A percentile compares a stretch with the other conserved stretches of the same genome.
phyloP scores from a whole-genome alignment of 1,140 invertebrate genomes.

The Conus betulinus region DNA sequence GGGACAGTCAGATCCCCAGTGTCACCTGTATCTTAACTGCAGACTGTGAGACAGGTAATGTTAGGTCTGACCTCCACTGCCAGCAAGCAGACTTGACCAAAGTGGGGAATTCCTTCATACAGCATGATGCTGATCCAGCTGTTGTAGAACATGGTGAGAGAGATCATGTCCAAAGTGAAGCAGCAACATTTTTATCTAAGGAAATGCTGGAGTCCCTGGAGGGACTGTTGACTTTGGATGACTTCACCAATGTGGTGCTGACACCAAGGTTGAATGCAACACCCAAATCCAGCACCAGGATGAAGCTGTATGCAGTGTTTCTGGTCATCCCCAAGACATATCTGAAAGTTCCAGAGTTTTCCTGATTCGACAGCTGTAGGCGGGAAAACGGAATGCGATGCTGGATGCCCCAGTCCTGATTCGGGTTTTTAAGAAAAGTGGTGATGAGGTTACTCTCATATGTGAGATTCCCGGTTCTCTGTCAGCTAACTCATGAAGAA shows the following conservation, averaged over 20 bases:
- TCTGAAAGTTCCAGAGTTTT: no score
- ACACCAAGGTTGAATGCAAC: background rate
- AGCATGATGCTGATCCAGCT: background rate
- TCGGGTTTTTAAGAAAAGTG: background rate
- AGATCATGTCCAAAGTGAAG: background rate
- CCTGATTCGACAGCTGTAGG: background rate
- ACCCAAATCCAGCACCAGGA: no score
- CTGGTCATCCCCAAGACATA: no score
- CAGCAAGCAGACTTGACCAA: background rate
- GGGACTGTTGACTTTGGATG: background rate
- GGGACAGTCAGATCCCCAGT: background rate
- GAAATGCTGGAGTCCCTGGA: background rate
- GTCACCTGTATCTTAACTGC: background rate
- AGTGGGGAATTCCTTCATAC: background rate
- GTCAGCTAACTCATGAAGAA: background rate
- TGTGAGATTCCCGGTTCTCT: background rate
- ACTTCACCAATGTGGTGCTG: background rate
- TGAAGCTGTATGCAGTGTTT: no score
- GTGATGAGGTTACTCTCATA: background rate
- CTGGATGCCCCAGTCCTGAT: background rate
- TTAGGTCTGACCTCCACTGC: background rate
- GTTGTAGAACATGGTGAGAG: background rate
- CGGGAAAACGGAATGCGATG: background rate
- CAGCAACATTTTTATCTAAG: background rate
- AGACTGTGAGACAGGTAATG: background rate